These are phyloP conservation scores for Phoebastria nigripes DNA, from an alignment of 2,797 vertebrate species.

Conservation along the genomic window DNA sequence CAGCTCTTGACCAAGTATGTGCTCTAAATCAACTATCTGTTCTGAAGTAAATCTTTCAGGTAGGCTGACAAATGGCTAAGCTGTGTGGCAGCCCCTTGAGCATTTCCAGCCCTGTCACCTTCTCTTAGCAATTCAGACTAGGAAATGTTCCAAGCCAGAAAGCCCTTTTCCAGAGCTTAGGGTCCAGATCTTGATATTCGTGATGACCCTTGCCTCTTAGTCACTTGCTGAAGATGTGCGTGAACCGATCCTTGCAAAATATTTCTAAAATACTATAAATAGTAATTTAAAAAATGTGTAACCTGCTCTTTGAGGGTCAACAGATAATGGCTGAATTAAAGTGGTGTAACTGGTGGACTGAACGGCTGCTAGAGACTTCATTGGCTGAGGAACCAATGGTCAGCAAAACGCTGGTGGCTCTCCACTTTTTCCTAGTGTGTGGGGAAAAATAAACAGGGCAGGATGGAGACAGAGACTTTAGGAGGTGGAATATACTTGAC, in stretches of 20 bases:
- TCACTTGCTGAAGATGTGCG: not conserved
- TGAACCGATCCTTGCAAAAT: not conserved
- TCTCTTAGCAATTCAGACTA: not conserved
- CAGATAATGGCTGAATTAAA: constrained; percentile 72
- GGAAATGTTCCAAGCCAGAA: not conserved
- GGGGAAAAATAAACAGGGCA: not conserved
- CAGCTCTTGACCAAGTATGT: not conserved
- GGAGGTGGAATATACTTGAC: not conserved
- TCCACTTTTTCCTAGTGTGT: not conserved
- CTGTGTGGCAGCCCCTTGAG: not conserved
- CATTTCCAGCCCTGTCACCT: not conserved
- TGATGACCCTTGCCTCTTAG: not conserved
- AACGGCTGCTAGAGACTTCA: constrained; percentile 13
- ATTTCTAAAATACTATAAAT: not conserved
- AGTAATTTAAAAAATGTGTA: not conserved
- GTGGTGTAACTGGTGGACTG: constrained; percentile 69
- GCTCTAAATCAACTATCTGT: constrained; percentile 3
- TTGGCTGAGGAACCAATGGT: constrained; percentile 16
- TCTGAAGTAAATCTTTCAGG: not conserved
- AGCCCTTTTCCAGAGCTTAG: not conserved
- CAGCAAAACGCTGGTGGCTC: constrained; percentile 24
- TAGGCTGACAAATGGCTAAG: constrained; percentile 9
- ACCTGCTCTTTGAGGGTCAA: constrained; percentile 68
- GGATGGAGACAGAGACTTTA: not conserved
- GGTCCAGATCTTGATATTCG: not conserved